phyloP scores from a whole-genome alignment of 2,888 invertebrate genomes.

The Syritta pipiens region DNA sequence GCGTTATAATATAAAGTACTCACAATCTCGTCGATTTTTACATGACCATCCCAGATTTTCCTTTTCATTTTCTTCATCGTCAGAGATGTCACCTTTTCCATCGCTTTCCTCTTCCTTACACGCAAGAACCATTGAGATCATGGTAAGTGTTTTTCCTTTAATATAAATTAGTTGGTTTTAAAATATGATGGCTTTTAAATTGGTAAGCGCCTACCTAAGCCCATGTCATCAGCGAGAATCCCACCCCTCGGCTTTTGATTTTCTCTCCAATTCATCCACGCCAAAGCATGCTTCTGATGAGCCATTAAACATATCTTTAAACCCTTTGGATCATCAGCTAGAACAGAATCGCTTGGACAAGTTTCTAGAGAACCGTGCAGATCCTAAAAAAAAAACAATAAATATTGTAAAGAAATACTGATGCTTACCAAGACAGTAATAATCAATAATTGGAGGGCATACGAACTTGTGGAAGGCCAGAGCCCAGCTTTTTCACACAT shows the following conservation, averaged over 20 bases:
- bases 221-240: slow-evolving; percentile 85
- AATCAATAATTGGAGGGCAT: too few relatives aligned
- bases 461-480: too few relatives aligned
- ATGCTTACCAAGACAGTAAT: background rate
- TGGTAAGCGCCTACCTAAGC: slow-evolving; percentile 72
- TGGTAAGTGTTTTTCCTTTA: slow-evolving; percentile 86
- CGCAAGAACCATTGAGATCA: slow-evolving; percentile 86
- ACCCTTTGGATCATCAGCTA: slow-evolving; percentile 83
- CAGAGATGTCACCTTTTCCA: slow-evolving; percentile 71
- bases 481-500: too few relatives aligned
- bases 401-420: background rate
- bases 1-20: slow-evolving; percentile 39
- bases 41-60: slow-evolving; percentile 73
- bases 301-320: slow-evolving; percentile 86
- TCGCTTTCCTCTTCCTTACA: slow-evolving; percentile 79
- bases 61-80: slow-evolving; percentile 69
- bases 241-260: slow-evolving; percentile 91
- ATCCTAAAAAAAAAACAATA: slow-evolving; percentile 75
- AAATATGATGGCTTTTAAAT: background rate
- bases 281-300: slow-evolving; percentile 91
- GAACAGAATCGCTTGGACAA: slow-evolving; percentile 83
- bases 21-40: slow-evolving; percentile 76
- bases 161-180: too few relatives aligned
- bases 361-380: slow-evolving; percentile 86
- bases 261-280: slow-evolving; percentile 95